Evolutionary conservation across 2,797 vertebrate species (phyloP), one percentile per base, ranked within the genome.

Genomic region (Enteromius unitaeniatus): DNA sequence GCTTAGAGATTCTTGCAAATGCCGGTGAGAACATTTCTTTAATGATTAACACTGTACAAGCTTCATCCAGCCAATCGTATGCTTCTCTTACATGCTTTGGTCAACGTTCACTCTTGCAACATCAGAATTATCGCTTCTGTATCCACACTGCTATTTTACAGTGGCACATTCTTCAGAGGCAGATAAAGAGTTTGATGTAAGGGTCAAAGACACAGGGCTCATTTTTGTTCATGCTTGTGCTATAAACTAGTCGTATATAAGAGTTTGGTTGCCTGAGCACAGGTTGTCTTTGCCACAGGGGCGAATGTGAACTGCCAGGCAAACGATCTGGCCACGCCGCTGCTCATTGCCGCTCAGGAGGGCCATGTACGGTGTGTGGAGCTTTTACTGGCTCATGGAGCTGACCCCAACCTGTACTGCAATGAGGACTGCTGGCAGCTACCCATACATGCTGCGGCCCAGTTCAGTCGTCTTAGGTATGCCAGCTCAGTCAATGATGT

Each of bases 291-390:
- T 40, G 10, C 65, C 81, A 69, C 82, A 99, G 98, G 97, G 67
- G 97, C 97, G 10, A 91, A 94, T 0, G 91, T 97, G 79, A 97
- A 97, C 92, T 93, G 93, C 81, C 97, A 97, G 89, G 97, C 97
- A 5, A 93, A 92, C 7, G 98, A 99, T 90, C 92, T 94, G 89
- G 97, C 97, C 78, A 97, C 97, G 0, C 97, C 98, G 0, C 93
- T 99, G 84, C 92, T 99, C 81, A 97, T 99, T 8, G 96, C 98
- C n/a, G 93, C 96, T 1, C 98, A 99, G 89, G 97, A 99, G 89
- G 98, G 97, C 23, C 96, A 98, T 51, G n/a, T 81, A 0, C 68
- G 88, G 0, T 98, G 97, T 58, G 96, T 97, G 90, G 92, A 96
- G 2, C 85, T 96, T 49, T 91, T 99, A 85, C 19, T 99, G 86